Evolutionary conservation across 2,888 invertebrate species (phyloP).

Genomic region (Phaonia tiefii): DNA sequence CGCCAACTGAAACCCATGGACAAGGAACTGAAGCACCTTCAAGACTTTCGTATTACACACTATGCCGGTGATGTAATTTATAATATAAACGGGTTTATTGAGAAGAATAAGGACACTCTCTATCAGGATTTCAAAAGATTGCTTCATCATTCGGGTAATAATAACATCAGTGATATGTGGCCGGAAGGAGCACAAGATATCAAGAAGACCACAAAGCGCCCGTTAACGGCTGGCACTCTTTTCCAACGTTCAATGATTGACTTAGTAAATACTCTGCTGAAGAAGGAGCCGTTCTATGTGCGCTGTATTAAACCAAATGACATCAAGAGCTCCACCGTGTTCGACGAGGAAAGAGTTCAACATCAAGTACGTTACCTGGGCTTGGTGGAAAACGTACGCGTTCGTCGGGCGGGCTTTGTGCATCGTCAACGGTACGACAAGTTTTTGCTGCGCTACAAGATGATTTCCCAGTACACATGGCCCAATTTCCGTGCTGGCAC

Average conservation of each 20-base stretch:
- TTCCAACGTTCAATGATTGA: slow-evolving; percentile 97
- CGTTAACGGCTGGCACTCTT: slow-evolving; percentile 94
- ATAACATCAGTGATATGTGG: slow-evolving; percentile 93
- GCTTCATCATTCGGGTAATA: slow-evolving; percentile 90
- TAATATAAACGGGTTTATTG: slow-evolving; percentile 93
- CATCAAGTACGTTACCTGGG: slow-evolving; percentile 88
- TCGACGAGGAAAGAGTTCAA: slow-evolving; percentile 88
- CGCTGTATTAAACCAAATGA: slow-evolving; percentile 99
- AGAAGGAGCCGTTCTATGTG: slow-evolving; percentile 98
- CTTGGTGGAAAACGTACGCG: slow-evolving; percentile 96
- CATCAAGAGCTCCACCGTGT: slow-evolving; percentile 91
- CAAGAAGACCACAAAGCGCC: slow-evolving; percentile 95
- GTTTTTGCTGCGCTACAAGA: slow-evolving; percentile 97
- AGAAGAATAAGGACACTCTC: slow-evolving; percentile 97
- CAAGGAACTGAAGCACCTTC: slow-evolving; percentile 89
- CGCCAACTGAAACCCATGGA: slow-evolving; percentile 91
- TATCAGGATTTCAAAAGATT: slow-evolving; percentile 98
- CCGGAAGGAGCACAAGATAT: slow-evolving; percentile 97
- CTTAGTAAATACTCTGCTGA: slow-evolving; percentile 91
- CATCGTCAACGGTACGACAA: slow-evolving; percentile 95
- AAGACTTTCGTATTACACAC: slow-evolving; percentile 92
- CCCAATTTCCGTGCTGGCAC: slow-evolving; percentile 92
- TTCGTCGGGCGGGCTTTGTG: slow-evolving; percentile 98
- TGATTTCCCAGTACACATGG: slow-evolving; percentile 98
- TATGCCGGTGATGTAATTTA: slow-evolving; percentile 99